These are phyloP conservation scores for Gnathonemus longibarbis DNA, from an alignment of 2,113 vertebrate species.

Conservation along the genomic window DNA sequence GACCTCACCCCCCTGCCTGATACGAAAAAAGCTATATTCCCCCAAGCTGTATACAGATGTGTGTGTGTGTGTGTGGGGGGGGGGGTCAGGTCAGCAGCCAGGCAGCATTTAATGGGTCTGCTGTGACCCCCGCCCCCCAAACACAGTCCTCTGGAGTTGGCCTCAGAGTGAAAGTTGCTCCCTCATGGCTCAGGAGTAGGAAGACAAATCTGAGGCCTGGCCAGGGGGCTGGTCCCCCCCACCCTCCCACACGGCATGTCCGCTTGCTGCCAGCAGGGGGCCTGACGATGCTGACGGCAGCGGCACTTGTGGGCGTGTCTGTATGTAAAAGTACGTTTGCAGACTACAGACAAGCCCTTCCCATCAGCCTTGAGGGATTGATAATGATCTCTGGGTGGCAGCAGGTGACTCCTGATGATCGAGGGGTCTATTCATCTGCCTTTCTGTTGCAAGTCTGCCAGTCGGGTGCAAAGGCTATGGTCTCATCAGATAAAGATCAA, in stretches of 20 bases:
- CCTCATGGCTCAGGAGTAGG: constrained; percentile 50
- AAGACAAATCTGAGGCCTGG: constrained; percentile 43
- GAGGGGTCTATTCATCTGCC: background rate
- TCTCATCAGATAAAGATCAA: background rate
- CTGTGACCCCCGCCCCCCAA: background rate
- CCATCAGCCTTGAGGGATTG: constrained; percentile 7
- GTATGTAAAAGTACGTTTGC: constrained; percentile 25
- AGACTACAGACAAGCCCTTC: constrained; percentile 16
- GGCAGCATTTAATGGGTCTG: background rate
- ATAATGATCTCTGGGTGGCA: constrained; percentile 38
- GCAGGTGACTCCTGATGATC: constrained; percentile 14
- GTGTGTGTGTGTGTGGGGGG: background rate
- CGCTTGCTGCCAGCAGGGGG: constrained; percentile 38
- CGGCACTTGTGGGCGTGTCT: constrained; percentile 37
- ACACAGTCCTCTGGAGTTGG: constrained; percentile 52
- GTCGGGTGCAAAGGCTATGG: background rate
- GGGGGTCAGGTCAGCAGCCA: background rate
- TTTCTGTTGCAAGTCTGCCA: constrained; percentile 35
- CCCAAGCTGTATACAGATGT: background rate
- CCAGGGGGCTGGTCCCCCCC: constrained; percentile 53
- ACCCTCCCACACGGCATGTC: constrained; percentile 55
- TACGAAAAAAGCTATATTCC: background rate
- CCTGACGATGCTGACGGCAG: constrained; percentile 28
- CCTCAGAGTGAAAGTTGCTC: constrained; percentile 60
- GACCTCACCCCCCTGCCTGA: background rate